Conservation (phyloP, 1,140 invertebrate species). For the Portunus trituberculatus region DNA sequence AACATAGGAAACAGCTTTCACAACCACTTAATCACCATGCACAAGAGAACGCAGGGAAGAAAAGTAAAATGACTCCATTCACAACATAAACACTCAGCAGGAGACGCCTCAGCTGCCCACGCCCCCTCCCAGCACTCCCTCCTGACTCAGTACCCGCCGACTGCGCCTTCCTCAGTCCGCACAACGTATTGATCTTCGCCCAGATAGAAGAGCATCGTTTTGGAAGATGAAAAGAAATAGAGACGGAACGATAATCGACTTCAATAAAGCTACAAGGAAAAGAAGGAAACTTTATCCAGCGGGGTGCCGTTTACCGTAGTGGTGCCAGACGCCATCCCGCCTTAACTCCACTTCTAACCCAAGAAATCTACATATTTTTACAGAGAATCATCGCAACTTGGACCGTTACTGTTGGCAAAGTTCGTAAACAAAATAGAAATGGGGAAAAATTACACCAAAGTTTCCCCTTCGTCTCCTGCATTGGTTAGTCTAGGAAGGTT, state of each 20-base stretch:
- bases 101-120: not conserved
- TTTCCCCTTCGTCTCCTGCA: not conserved
- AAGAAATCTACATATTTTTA: not conserved
- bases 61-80: not conserved
- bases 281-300: slow-evolving; percentile 13
- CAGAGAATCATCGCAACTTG: not conserved
- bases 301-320: not conserved
- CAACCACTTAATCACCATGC: not conserved
- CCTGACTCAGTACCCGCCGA: not conserved
- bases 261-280: not conserved
- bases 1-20: not conserved
- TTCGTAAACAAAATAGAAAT: not conserved
- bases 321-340: not conserved
- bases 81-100: slow-evolving; percentile 21
- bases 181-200: not conserved
- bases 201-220: not conserved
- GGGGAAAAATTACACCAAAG: not conserved
- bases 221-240: slow-evolving; percentile 23
- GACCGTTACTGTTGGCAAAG: not conserved
- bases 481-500: not conserved
- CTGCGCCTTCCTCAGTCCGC: not conserved
- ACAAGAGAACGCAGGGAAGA: too few relatives aligned
- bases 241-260: slow-evolving; percentile 7
- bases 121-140: not conserved
- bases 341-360: not conserved